phyloP scores from a whole-genome alignment of 2,797 vertebrate genomes.

The Pangasius mekongensis region DNA sequence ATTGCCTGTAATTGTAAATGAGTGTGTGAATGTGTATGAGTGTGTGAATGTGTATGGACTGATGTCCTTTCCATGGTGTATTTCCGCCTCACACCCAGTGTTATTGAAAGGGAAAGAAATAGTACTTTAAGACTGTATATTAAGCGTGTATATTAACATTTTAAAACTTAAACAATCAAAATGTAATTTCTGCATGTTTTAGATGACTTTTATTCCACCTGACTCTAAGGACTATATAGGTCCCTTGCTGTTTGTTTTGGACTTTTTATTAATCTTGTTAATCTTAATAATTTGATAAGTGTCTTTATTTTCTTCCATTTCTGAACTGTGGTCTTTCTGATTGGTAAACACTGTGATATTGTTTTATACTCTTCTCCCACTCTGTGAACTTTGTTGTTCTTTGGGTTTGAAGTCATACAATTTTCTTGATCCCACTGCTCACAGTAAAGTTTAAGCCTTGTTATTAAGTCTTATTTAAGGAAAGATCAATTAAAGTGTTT shows the following conservation, averaged over 20 bases:
- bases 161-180: too few species aligned
- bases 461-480: not conserved
- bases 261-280: too few species aligned
- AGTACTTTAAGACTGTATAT: too few species aligned
- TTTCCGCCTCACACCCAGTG: not conserved
- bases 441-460: not conserved
- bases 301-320: too few species aligned
- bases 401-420: not conserved
- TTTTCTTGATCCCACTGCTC: not conserved
- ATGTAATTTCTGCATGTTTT: too few species aligned
- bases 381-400: not conserved
- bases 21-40: not conserved
- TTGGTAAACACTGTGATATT: not conserved
- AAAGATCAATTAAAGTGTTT: not conserved
- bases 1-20: not conserved
- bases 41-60: not conserved
- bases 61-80: not conserved
- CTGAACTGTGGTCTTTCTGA: not conserved
- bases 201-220: too few species aligned
- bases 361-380: not conserved
- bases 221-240: too few species aligned
- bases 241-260: too few species aligned
- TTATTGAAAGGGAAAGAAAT: too few species aligned
- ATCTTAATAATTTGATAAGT: too few species aligned
- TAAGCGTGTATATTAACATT: too few species aligned